A percentile compares a stretch with the other conserved stretches of the same genome.
These are phyloP conservation scores for Catharus minimus DNA, from an alignment of 2,113 vertebrate genomes.

Conservation along the genomic window DNA sequence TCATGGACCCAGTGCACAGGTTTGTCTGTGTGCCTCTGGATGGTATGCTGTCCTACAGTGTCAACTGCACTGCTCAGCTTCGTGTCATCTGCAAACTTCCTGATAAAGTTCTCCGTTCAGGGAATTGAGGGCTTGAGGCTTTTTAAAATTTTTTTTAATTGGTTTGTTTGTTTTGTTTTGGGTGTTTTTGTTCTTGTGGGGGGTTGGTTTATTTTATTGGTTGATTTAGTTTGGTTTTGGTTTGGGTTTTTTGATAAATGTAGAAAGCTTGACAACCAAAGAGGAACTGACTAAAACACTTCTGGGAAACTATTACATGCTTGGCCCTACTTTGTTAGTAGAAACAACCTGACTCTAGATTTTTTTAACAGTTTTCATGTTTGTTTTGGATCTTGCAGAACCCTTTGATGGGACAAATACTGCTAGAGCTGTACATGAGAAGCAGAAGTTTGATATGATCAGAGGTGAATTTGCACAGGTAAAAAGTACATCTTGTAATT, in stretches of 20 bases:
- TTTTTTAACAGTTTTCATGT: neutral
- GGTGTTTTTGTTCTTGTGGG: neutral
- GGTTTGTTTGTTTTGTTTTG: neutral
- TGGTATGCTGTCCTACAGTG: neutral
- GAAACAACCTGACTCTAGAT: neutral
- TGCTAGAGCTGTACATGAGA: slow-evolving; percentile 93
- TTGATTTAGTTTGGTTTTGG: neutral
- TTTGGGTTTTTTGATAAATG: neutral
- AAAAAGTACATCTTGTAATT: slow-evolving; percentile 25
- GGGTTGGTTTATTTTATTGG: neutral
- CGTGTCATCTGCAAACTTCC: neutral
- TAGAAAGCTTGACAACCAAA: neutral
- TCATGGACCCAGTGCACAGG: too few relatives aligned
- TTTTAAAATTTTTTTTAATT: too few relatives aligned
- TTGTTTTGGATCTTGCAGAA: slow-evolving; percentile 76
- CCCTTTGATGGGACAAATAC: slow-evolving; percentile 95
- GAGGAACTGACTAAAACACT: neutral
- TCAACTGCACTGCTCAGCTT: neutral
- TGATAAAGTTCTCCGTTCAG: neutral
- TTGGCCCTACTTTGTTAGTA: neutral
- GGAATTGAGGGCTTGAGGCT: too few relatives aligned
- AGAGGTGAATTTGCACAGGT: slow-evolving; percentile 86
- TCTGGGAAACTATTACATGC: neutral
- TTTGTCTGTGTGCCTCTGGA: neutral
- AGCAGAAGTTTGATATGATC: slow-evolving; percentile 88